Evolutionary conservation across 2,113 vertebrate species (phyloP), one percentile per base, ranked within the genome.

Genomic region (Noturus placidus): DNA sequence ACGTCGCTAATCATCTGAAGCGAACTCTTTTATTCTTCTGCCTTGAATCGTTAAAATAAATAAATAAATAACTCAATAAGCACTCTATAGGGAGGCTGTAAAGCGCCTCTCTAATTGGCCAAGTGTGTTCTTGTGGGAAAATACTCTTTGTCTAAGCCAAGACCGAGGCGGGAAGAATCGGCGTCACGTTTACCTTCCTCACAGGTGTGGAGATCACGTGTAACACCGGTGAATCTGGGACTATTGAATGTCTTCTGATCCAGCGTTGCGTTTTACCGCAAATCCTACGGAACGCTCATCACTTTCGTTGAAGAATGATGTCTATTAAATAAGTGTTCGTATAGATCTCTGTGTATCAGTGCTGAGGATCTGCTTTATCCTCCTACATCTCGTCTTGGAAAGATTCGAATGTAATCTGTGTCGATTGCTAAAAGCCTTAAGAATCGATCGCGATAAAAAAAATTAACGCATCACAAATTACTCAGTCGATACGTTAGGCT

Each of bases 141-240:
- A 89, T 33, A 65, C 56, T 54, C 10, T 27, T 63, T 13, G 19
- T 46, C 25, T 25, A 27, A 46, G 59, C 74, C 85, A 54, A 86
- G 72, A 67, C 74, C 85, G 67, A 86, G 72, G 54, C 57, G 65
- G 59, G 85, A 76, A 67, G n/a, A n/a, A 61, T 52, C 27, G 59
- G 56, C 79, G 17, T 70, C 30, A 19, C 30, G 61, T 80, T 25
- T 79, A 69, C 38, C 33, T 88, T 30, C 80, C 27, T 38, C 65
- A 56, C 87, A 86, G 83, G 67, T 3, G 13, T 54, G 52, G 13
- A 14, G 52, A 50, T 63, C 27, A 25, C n/a, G 25, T 42, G 46
- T 1, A 46, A 46, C 6, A 9, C 38, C 30, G 65, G 14, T 72
- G 7, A 82, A 42, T 82, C 57, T 82, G 33, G 11, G 57, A 17